Evolutionary conservation across 2,797 vertebrate genomes (phyloP).

Genomic region (Glyptemys insculpta): DNA sequence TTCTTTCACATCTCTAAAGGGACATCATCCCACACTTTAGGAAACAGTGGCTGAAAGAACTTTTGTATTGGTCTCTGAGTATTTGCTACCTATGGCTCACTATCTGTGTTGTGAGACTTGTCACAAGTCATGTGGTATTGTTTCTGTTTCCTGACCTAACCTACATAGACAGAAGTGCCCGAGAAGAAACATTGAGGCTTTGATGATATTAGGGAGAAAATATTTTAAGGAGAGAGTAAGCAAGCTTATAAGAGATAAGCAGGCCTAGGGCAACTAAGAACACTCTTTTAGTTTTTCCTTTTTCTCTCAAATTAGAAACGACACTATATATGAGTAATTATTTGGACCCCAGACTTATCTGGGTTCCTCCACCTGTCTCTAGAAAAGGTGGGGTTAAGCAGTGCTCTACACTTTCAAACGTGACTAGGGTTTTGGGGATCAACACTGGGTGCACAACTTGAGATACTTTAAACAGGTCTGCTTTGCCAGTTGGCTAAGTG

Average conservation of each 20-base stretch:
- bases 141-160: not conserved
- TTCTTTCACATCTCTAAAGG: not conserved
- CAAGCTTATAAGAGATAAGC: accelerated
- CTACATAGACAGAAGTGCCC: not conserved
- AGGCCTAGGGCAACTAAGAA: not conserved
- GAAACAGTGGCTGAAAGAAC: not conserved
- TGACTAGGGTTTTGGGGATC: accelerated
- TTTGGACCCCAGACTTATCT: not conserved
- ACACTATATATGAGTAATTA: not conserved
- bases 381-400: not conserved
- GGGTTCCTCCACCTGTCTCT: not conserved
- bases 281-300: accelerated
- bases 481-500: not conserved
- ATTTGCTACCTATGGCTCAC: not conserved
- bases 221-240: not conserved
- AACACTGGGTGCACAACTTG: not conserved
- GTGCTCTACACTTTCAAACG: accelerated
- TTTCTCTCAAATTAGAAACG: not conserved
- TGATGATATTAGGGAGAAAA: not conserved
- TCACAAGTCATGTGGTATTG: not conserved
- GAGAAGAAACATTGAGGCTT: not conserved
- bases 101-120: not conserved
- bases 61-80: not conserved
- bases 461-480: accelerated
- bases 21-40: not conserved